A percentile compares a stretch with the other conserved stretches of the same genome.
Conservation (phyloP, 2,797 vertebrate species). For the Oryzias dopingdopingensis region DNA sequence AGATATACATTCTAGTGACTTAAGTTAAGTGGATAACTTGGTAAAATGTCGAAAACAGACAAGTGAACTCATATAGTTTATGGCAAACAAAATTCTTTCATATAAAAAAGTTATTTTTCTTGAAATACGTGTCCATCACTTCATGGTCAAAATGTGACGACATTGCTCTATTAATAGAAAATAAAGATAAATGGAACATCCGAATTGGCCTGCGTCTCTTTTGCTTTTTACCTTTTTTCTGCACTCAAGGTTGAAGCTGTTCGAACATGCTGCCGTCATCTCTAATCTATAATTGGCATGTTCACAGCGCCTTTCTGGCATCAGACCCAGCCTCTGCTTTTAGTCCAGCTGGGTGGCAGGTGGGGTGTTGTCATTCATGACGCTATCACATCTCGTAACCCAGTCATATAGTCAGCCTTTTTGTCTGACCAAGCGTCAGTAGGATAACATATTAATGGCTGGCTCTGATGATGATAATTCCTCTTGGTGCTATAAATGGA, state of each 20-base stretch:
- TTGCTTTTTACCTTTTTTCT: conserved; percentile 26
- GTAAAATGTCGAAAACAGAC: no score
- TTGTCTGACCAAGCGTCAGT: conserved; percentile 25
- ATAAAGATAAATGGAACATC: not conserved
- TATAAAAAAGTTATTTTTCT: not conserved
- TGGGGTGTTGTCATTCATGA: conserved; percentile 43
- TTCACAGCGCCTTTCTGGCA: conserved; percentile 37
- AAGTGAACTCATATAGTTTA: no score
- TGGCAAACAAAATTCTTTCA: no score
- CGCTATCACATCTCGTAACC: conserved; percentile 24
- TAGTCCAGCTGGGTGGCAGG: conserved; percentile 37
- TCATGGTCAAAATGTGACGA: conserved; percentile 2
- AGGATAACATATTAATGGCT: conserved; percentile 46
- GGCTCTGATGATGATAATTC: conserved; percentile 50
- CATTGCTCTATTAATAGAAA: not conserved
- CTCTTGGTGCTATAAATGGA: conserved; percentile 40
- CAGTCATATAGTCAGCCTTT: conserved; percentile 23
- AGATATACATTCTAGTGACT: no score
- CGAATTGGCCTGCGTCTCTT: conserved; percentile 15
- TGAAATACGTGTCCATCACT: not conserved
- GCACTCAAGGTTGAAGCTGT: conserved; percentile 43
- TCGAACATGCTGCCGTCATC: conserved; percentile 51
- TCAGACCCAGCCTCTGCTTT: conserved; percentile 52
- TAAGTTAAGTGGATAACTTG: no score
- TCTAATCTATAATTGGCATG: conserved; percentile 52